Evolutionary conservation across 2,888 invertebrate species (phyloP), one percentile per base, ranked within the genome.

Genomic region (Clepsis dumicolana): DNA sequence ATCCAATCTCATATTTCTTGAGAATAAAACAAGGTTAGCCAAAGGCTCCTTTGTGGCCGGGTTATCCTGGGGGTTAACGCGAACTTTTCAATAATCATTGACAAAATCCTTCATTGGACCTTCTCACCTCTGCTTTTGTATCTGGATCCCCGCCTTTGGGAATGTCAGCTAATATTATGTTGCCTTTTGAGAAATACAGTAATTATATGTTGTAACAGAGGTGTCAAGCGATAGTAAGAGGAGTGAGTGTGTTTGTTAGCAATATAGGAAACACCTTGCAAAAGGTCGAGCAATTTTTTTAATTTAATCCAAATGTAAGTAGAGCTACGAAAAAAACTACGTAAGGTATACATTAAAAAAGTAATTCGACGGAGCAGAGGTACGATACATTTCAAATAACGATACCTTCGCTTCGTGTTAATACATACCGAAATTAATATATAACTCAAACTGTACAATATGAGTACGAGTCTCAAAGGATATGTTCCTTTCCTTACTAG

Each of bases 21-120:
- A 81, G 75, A 72, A 76, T 75, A 81, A 80, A 81, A 79, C 75
- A 80, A 77, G 75, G 73, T 73, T 73, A 76, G 76, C 77, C 76
- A 79, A 80, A 83, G 75, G 79, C 75, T 78, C 82, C 86, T 87
- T 85, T 86, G 82, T 78, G 79, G 72, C 69, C 74, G 73, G 75
- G 80, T 80, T 83, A 83, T 80, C 80, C 75, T 59, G 32, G 50
- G 80, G 83, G 71, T 77, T 82, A 81, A 75, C 75, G 72, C 77
- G 79, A 86, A 87, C 77, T 88, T 89, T 88, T 88, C 89, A 89
- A 90, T 90, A 87, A 89, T 87, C 89, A 88, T 90, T 86, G 80
- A 80, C 80, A 75, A 59, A 59, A 59, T 59, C 59, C 59, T 59
- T 59, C 59, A 84, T 74, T 81, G 76, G 79, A 81, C 81, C 75